phyloP scores from a whole-genome alignment of 92 coral and sea anemone genomes.

The Plumapathes pennacea region DNA sequence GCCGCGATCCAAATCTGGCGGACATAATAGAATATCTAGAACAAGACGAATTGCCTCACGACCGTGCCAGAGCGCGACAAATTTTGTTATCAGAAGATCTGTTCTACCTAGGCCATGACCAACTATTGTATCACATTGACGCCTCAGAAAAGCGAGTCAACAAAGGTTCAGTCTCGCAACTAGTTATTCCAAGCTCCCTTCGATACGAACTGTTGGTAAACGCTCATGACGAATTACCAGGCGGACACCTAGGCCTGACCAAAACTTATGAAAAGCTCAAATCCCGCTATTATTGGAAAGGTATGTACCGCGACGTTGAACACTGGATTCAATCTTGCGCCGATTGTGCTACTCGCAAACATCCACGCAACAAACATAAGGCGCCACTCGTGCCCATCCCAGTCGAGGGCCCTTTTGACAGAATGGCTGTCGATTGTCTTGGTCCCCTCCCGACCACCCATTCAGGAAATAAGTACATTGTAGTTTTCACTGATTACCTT shows the following conservation, averaged over 20 bases:
- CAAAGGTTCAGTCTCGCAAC: slow-evolving; percentile 21
- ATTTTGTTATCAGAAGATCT: slow-evolving; percentile 11
- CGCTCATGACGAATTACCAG: slow-evolving; percentile 45
- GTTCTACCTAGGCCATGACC: slow-evolving; percentile 20
- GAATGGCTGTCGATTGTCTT: slow-evolving; percentile 16
- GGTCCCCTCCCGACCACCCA: slow-evolving; percentile 59
- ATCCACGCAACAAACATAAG: not conserved
- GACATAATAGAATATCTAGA: slow-evolving; percentile 34
- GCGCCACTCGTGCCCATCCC: slow-evolving; percentile 39
- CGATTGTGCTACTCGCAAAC: slow-evolving; percentile 24
- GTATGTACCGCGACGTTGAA: slow-evolving; percentile 55
- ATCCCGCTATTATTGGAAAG: slow-evolving; percentile 44
- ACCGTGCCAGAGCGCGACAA: not conserved
- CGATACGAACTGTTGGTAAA: slow-evolving; percentile 42
- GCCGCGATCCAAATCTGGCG: slow-evolving; percentile 13
- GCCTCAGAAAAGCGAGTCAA: not conserved
- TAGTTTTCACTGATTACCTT: slow-evolving; percentile 48
- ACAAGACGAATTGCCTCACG: slow-evolving; percentile 16
- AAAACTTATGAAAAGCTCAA: slow-evolving; percentile 54
- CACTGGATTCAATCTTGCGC: slow-evolving; percentile 28
- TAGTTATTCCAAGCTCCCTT: slow-evolving; percentile 35
- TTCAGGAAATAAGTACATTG: slow-evolving; percentile 54
- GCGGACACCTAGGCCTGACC: slow-evolving; percentile 56
- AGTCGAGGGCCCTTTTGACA: slow-evolving; percentile 23
- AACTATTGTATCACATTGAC: slow-evolving; percentile 17